Evolutionary conservation across 2,888 invertebrate genomes (phyloP), one percentile per base, ranked within the genome.

Genomic region (Monopis laevigella): DNA sequence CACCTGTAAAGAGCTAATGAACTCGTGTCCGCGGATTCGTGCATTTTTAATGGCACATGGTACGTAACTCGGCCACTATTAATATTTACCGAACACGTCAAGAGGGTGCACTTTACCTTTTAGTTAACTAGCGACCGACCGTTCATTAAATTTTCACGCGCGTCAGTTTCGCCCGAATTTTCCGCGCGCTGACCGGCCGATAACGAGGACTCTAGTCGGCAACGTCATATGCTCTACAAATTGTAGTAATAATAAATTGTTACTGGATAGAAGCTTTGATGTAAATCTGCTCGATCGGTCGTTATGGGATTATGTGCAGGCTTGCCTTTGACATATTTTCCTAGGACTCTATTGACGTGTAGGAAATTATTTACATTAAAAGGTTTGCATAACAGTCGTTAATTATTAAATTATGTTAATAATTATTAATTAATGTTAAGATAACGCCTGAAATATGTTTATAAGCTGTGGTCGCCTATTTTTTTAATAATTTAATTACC

Each of bases 121-220:
- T 78, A 80, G 78, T 77, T 77, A 78, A 80, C 80, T 80, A 78
- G 75, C 78, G 78, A 77, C 78, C 78, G 74, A 77, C 73, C 72
- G 80, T 80, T 80, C 80, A 80, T 80, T 80, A 80, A 80, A 80
- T 80, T 80, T 80, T 80, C 80, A 80, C 80, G 80, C 78, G 80
- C 78, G 78, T 78, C 80, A 77, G 78, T 78, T 80, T 78, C 69
- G 75, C 75, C 64, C 71, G 63, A 78, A 78, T 77, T 80, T 80
- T 78, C 78, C 78, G 78, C 78, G 77, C 70, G 72, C 65, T 74
- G 77, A 67, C 72, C 68, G 75, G 65, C 55, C 58, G 56, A 53
- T 56, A 56, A 56, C 58, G 58, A 58, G 56, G n/a, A n/a, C n/a
- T n/a, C 54, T 51, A 47, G 54, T 27, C 19, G 27, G 14, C 21